phyloP scores from a whole-genome alignment of 2,888 invertebrate genomes.

The Lathronympha strigana region DNA sequence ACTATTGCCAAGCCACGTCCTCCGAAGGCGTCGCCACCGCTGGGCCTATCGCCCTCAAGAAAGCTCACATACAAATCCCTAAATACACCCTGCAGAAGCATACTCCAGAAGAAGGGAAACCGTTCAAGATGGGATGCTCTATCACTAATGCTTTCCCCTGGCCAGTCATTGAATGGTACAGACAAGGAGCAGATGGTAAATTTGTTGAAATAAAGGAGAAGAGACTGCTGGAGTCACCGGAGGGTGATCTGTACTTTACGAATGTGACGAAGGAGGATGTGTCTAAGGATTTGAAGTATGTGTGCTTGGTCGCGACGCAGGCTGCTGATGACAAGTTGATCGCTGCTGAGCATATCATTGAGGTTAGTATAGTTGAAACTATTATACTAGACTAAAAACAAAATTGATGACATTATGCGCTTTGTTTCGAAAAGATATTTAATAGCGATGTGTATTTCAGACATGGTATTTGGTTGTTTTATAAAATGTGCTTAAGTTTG shows the following conservation, averaged over 20 bases:
- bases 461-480: too few relatives aligned
- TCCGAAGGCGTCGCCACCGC: conserved; percentile 62
- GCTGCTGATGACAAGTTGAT: conserved; percentile 57
- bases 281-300: conserved; percentile 57
- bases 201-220: conserved; percentile 52
- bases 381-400: too few relatives aligned
- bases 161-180: conserved; percentile 65
- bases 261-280: conserved; percentile 63
- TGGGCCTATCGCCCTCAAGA: conserved; percentile 55
- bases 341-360: conserved; percentile 64
- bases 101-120: conserved; percentile 63
- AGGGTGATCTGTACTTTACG: conserved; percentile 67
- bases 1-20: conserved; percentile 65
- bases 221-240: conserved; percentile 62
- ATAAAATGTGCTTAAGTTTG: too few relatives aligned
- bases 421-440: too few relatives aligned
- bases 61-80: conserved; percentile 55
- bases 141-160: conserved; percentile 65
- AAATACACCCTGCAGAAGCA: conserved; percentile 53
- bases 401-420: too few relatives aligned
- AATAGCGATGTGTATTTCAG: too few relatives aligned
- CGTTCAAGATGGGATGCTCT: conserved; percentile 64
- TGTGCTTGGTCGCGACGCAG: conserved; percentile 64
- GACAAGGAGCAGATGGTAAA: conserved; percentile 51
- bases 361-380: too few relatives aligned